These are phyloP conservation scores for Saturnia pavonia DNA, from an alignment of 2,888 invertebrate genomes.

Conservation along the genomic window DNA sequence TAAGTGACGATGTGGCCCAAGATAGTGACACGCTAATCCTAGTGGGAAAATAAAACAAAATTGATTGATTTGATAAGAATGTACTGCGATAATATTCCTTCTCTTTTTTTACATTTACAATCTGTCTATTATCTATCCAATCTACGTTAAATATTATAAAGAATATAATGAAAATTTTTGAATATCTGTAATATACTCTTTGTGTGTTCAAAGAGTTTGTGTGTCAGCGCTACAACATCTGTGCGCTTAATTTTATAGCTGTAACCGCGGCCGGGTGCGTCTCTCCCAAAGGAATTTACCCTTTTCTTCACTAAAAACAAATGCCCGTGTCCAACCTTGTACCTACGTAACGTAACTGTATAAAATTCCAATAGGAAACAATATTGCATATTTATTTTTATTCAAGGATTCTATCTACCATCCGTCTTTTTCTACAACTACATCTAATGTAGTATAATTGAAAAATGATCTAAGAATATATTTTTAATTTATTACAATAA, in stretches of 20 bases:
- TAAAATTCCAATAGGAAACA: constrained; percentile 44
- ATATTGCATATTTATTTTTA: constrained; percentile 16
- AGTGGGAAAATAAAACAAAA: too few species aligned
- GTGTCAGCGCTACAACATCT: constrained; percentile 33
- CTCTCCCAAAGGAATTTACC: constrained; percentile 45
- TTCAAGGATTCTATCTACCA: neutral
- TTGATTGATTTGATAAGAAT: too few species aligned
- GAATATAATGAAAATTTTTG: too few species aligned
- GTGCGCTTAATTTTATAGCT: constrained; percentile 41
- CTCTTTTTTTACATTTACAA: too few species aligned
- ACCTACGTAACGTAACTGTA: constrained; percentile 35
- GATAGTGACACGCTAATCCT: too few species aligned
- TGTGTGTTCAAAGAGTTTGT: too few species aligned
- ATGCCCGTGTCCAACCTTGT: constrained; percentile 36
- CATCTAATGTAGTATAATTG: neutral
- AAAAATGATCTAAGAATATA: too few species aligned
- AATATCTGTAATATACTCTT: constrained; percentile 8
- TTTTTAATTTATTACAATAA: too few species aligned
- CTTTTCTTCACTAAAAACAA: constrained; percentile 50
- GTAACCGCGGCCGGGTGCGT: constrained; percentile 32
- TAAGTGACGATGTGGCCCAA: too few species aligned
- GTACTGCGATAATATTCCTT: too few species aligned
- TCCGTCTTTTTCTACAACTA: neutral
- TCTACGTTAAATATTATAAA: too few species aligned
- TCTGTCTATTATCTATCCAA: neutral